Evolutionary conservation across 2,888 invertebrate genomes (phyloP).

Genomic region (Schrankia costaestrigalis): DNA sequence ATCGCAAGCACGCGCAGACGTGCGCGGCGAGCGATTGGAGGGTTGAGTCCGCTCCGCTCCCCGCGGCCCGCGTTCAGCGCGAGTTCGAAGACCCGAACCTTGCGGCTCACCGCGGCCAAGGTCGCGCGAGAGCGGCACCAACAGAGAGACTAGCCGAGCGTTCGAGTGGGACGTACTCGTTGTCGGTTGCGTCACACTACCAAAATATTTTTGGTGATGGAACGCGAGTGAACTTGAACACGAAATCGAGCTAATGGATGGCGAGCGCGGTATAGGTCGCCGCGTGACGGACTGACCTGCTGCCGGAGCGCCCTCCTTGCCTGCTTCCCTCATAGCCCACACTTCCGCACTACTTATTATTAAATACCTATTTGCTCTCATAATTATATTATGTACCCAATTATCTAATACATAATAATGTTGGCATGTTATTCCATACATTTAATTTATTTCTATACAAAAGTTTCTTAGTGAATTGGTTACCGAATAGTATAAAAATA

Average conservation of each 20-base stretch:
- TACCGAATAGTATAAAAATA: no score
- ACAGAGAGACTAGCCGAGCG: constrained; percentile 57
- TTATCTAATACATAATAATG: no score
- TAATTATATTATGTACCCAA: no score
- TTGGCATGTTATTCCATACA: no score
- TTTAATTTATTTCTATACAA: no score
- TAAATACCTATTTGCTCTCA: no score
- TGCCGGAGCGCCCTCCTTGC: constrained; percentile 55
- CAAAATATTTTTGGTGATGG: constrained; percentile 80
- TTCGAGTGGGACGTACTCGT: constrained; percentile 66
- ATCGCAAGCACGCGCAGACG: constrained; percentile 73
- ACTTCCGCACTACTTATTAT: constrained; percentile 39
- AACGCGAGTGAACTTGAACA: constrained; percentile 79
- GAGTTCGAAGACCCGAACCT: constrained; percentile 92
- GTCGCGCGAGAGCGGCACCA: constrained; percentile 80
- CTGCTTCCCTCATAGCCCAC: constrained; percentile 48
- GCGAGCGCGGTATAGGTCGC: constrained; percentile 67
- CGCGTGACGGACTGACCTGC: constrained; percentile 72
- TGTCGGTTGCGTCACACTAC: constrained; percentile 77
- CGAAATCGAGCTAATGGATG: constrained; percentile 74
- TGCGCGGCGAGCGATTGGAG: constrained; percentile 70
- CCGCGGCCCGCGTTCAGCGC: constrained; percentile 55
- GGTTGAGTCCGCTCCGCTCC: constrained; percentile 60
- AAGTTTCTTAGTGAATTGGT: no score
- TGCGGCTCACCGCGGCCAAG: constrained; percentile 92